A percentile compares a stretch with the other conserved stretches of the same genome.
phyloP scores from a whole-genome alignment of 2,888 invertebrate genomes.

The Leptogaster cylindrica region DNA sequence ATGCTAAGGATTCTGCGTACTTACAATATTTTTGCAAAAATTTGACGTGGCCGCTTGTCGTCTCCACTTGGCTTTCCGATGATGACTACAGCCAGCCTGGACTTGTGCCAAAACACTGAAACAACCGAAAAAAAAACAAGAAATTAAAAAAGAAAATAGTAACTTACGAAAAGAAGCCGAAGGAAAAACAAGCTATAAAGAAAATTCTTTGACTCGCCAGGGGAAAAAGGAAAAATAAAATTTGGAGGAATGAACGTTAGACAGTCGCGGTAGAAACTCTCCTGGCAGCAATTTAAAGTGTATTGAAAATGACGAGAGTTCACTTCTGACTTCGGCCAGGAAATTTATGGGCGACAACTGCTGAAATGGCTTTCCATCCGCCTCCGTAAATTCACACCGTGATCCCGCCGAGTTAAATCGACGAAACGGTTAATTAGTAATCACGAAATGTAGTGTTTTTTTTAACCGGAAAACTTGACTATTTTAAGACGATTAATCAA shows the following conservation, averaged over 20 bases:
- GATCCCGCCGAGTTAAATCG: not conserved
- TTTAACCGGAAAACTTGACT: conserved; percentile 21
- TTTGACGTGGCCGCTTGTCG: not conserved
- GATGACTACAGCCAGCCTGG: conserved; percentile 36
- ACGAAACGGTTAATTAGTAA: conserved; percentile 27
- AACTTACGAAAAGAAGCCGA: conserved; percentile 19
- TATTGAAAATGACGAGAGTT: conserved; percentile 15
- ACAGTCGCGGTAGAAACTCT: not conserved
- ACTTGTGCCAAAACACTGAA: conserved; percentile 37
- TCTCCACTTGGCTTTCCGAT: conserved; percentile 27
- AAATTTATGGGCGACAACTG: conserved; percentile 41
- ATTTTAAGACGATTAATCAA: conserved; percentile 30
- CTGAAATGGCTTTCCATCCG: conserved; percentile 38
- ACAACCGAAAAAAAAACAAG: conserved; percentile 13
- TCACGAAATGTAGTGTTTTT: too few species aligned
- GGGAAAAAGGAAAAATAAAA: conserved; percentile 12
- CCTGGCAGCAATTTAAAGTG: conserved; percentile 12
- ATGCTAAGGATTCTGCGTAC: conserved; percentile 5
- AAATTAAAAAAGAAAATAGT: conserved; percentile 20
- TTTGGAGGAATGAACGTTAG: conserved; percentile 20
- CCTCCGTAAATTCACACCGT: conserved; percentile 11
- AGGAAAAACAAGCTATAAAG: conserved; percentile 36
- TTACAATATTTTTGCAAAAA: conserved; percentile 19
- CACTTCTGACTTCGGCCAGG: conserved; percentile 22
- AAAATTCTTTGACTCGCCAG: conserved; percentile 24